Evolutionary conservation across 2,888 invertebrate genomes (phyloP).

Genomic region (Drosophila tanythrix): DNA sequence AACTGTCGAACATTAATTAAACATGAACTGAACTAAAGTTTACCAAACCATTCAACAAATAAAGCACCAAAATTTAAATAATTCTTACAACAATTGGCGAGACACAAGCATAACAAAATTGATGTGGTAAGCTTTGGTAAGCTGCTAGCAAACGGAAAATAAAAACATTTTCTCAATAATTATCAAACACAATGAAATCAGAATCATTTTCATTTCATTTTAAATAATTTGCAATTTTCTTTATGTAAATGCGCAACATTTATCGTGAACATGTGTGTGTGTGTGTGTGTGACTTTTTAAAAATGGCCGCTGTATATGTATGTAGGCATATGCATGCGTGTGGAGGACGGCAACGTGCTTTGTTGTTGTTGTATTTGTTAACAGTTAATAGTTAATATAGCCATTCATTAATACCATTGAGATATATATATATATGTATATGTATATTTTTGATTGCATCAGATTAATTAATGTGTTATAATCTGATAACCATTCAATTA

Average conservation of each 20-base stretch:
- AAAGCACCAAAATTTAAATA: constrained; percentile 6
- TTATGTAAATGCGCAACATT: constrained; percentile 27
- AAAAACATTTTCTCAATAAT: constrained; percentile 1
- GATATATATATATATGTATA: background rate
- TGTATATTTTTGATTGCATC: too few species aligned
- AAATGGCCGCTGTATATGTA: constrained; percentile 60
- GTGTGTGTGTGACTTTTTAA: constrained; percentile 43
- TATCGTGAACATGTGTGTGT: constrained; percentile 19
- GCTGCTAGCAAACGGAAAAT: constrained; percentile 52
- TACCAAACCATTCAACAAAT: constrained; percentile 49
- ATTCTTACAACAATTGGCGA: constrained; percentile 28
- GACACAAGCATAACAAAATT: constrained; percentile 26
- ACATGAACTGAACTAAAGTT: constrained; percentile 51
- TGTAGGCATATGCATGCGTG: constrained; percentile 9
- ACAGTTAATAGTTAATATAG: background rate
- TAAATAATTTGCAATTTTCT: constrained; percentile 2
- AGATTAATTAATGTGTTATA: background rate
- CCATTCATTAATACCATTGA: background rate
- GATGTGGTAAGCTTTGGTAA: constrained; percentile 62
- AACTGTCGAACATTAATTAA: constrained; percentile 23
- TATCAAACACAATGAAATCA: constrained; percentile 24
- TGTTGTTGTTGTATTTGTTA: background rate
- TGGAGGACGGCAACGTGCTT: constrained; percentile 9
- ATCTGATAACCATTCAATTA: background rate
- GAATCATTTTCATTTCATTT: constrained; percentile 20